A percentile compares a stretch with the other conserved stretches of the same genome.
Evolutionary conservation across 2,113 vertebrate genomes (phyloP).

Genomic region (Scolopax mira): DNA sequence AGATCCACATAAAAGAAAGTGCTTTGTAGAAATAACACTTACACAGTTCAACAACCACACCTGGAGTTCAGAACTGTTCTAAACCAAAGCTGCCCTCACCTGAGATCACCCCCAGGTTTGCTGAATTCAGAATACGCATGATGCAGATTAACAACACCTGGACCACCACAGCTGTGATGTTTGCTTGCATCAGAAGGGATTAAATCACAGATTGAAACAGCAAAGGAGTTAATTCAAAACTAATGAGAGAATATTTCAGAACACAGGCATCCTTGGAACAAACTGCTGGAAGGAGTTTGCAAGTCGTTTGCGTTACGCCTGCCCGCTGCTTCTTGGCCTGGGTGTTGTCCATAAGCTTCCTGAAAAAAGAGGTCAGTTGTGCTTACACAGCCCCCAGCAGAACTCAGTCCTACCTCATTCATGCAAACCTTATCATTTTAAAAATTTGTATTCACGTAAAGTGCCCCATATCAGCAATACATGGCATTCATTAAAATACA

Average conservation of each 20-base stretch:
- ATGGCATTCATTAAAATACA: not conserved
- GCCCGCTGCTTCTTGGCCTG: not conserved
- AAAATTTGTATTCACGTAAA: not conserved
- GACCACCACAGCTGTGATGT: not conserved
- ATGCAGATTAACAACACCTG: not conserved
- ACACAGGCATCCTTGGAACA: not conserved
- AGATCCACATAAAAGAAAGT: slow-evolving; percentile 4
- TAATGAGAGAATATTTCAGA: slow-evolving; percentile 14
- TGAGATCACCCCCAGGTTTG: not conserved
- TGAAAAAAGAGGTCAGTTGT: not conserved
- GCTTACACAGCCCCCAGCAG: not conserved
- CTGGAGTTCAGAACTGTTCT: not conserved
- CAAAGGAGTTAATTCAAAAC: slow-evolving; percentile 24
- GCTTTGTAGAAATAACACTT: not conserved
- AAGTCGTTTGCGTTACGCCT: too few species aligned
- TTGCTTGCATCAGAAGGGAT: slow-evolving; percentile 19
- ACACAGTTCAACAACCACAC: not conserved
- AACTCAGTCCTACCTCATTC: not conserved
- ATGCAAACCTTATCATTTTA: not conserved
- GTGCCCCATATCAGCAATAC: accelerated
- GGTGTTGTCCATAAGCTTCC: not conserved
- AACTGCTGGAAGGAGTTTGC: too few species aligned
- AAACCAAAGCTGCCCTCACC: not conserved
- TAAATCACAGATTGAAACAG: slow-evolving; percentile 47
- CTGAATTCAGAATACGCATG: not conserved